Percentiles rank a stretch among this genome's conserved stretches.
These are phyloP conservation scores for Puntigrus tetrazona DNA, from an alignment of 2,113 vertebrate species.

Conservation along the genomic window DNA sequence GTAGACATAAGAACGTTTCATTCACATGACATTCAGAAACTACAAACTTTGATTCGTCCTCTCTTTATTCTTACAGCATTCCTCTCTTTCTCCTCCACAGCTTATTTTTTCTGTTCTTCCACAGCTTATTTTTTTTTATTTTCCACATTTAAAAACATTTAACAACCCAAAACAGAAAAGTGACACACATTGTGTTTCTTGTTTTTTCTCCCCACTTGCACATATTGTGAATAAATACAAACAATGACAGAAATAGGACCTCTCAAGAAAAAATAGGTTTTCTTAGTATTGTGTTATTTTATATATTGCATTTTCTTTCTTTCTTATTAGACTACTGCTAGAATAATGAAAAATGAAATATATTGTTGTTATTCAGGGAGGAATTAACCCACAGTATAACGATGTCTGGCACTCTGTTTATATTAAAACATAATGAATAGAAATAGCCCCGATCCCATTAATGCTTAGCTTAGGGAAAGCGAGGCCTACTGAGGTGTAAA, in stretches of 20 bases:
- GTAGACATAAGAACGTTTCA: not conserved
- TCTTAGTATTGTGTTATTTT: not conserved
- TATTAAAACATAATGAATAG: slow-evolving; percentile 32
- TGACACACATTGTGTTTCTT: not conserved
- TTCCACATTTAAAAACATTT: not conserved
- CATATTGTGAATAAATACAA: too few species aligned
- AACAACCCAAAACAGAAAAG: not conserved
- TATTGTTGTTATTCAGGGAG: not conserved
- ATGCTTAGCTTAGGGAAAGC: slow-evolving; percentile 9
- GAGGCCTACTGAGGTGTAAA: not conserved
- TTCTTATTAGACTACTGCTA: not conserved
- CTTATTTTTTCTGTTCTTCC: not conserved
- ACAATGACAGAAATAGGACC: not conserved
- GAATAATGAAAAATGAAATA: not conserved
- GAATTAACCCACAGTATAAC: not conserved
- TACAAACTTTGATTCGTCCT: not conserved
- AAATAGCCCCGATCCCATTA: not conserved
- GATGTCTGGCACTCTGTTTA: not conserved
- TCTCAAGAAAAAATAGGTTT: too few species aligned
- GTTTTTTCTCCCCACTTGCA: too few species aligned
- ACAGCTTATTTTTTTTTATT: not conserved
- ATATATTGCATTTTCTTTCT: not conserved
- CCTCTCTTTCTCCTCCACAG: not conserved
- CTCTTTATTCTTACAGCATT: not conserved
- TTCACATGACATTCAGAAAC: not conserved